Evolutionary conservation across 1,140 invertebrate species (phyloP).

Genomic region (Sinonovacula constricta): DNA sequence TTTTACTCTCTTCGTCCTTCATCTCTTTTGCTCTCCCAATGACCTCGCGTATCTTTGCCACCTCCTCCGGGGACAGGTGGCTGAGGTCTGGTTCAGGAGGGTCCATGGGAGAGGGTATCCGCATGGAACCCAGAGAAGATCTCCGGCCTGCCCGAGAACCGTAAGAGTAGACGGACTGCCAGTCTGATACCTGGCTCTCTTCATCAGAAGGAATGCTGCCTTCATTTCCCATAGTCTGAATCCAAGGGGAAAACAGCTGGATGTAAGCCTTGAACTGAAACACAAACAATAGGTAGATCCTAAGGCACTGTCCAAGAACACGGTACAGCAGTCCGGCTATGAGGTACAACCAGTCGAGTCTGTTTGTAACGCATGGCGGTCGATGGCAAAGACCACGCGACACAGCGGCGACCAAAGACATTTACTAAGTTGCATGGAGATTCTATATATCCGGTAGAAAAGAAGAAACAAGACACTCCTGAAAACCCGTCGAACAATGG

Average conservation of each 20-base stretch:
- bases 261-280: neutral
- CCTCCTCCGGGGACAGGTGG: slow-evolving; percentile 82
- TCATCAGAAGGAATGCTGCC: slow-evolving; percentile 60
- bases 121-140: slow-evolving; percentile 63
- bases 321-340: neutral
- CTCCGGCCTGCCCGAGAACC: slow-evolving; percentile 59
- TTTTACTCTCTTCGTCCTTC: slow-evolving; percentile 76
- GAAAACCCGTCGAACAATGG: too few relatives aligned
- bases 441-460: too few relatives aligned
- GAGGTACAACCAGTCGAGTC: slow-evolving; percentile 4
- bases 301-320: slow-evolving; percentile 30
- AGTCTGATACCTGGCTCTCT: slow-evolving; percentile 64
- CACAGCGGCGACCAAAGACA: slow-evolving; percentile 21
- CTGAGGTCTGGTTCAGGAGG: slow-evolving; percentile 82
- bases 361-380: slow-evolving; percentile 13
- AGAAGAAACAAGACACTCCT: too few relatives aligned
- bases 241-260: neutral
- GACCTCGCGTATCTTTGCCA: slow-evolving; percentile 82
- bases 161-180: slow-evolving; percentile 60
- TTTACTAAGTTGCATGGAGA: slow-evolving; percentile 26
- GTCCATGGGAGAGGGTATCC: slow-evolving; percentile 80
- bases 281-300: slow-evolving; percentile 29
- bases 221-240: slow-evolving; percentile 67
- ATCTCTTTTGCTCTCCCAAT: slow-evolving; percentile 82
- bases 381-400: slow-evolving; percentile 3